Evolutionary conservation across 1,140 invertebrate species (phyloP).

Genomic region (Drosophila insularis): DNA sequence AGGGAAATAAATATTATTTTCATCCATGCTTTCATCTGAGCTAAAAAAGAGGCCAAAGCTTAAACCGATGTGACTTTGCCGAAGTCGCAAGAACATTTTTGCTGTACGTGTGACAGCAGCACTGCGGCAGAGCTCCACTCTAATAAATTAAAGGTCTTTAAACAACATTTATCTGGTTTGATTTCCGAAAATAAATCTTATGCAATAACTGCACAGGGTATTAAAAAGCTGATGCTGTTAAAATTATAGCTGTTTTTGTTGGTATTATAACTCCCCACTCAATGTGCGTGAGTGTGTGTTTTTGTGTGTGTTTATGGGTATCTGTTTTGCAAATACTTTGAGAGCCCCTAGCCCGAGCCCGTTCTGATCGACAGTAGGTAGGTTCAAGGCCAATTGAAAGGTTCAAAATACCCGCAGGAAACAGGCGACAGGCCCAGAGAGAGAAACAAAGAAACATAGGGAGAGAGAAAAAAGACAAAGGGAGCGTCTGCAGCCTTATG

Average conservation of each 20-base stretch:
- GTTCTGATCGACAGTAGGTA: constrained; percentile 58
- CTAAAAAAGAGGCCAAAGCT: no score
- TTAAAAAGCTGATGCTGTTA: constrained; percentile 27
- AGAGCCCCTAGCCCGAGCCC: constrained; percentile 16
- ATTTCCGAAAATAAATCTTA: no score
- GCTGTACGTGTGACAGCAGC: no score
- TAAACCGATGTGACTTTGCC: no score
- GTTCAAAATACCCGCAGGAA: constrained; percentile 62
- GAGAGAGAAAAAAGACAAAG: constrained; percentile 31
- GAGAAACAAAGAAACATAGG: neutral
- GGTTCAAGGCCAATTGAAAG: constrained; percentile 77
- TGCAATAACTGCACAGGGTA: neutral
- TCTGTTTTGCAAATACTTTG: constrained; percentile 62
- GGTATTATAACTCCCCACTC: constrained; percentile 59
- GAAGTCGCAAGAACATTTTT: no score
- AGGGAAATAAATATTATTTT: no score
- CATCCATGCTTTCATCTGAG: no score
- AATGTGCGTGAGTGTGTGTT: constrained; percentile 17
- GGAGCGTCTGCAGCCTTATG: constrained; percentile 40
- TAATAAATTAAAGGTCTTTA: no score
- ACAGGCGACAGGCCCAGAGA: constrained; percentile 4
- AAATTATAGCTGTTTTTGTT: constrained; percentile 30
- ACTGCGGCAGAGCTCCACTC: no score
- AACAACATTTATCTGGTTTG: no score
- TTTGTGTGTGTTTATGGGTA: constrained; percentile 36